Evolutionary conservation across 2,797 vertebrate genomes (phyloP), one percentile per base, ranked within the genome.

Genomic region (Australoheros facetus): DNA sequence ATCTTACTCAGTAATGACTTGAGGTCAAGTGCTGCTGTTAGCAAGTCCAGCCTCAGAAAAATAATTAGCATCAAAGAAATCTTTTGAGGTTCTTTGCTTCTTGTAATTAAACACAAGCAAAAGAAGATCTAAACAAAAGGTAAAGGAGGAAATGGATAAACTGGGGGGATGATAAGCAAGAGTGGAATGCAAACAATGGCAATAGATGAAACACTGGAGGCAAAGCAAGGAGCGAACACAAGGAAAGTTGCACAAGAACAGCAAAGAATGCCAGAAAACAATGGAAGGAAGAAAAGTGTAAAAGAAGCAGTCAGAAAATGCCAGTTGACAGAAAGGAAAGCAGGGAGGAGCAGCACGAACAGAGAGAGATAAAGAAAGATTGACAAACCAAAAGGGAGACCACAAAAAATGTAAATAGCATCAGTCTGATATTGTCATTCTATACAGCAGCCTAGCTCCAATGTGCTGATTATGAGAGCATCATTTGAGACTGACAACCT

Each of bases 381-480:
- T 89, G 89, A 90, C 82, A 84, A 79, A 73, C 82, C 84, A 79
- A 88, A 87, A 82, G 86, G 78, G 88, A 92, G 90, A 88, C 62
- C 77, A 60, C 62, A 74, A 71, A 87, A 37, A 89, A 89, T 81
- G 80, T 78, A 81, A 80, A 75, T 56, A 86, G 84, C 69, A 54
- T 83, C 79, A 70, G 75, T 77, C 71, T 70, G 78, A 87, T 89
- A 89, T 91, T 93, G 86, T 91, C 84, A 90, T 91, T 91, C 91
- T 85, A 77, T 79, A 79, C 91, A 83, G 82, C 86, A 80, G 81
- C 88, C 77, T 54, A 23, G 85, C 88, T 87, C 87, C 90, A 87
- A 79, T 85, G 90, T 84, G 85, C 73, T 91, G 92, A 93, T 93
- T 92, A 93, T 86, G 87, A 91, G 88, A 90, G 91, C 89, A 91